Evolutionary conservation across 2,797 vertebrate genomes (phyloP).

Genomic region (Poeciliopsis infans): DNA sequence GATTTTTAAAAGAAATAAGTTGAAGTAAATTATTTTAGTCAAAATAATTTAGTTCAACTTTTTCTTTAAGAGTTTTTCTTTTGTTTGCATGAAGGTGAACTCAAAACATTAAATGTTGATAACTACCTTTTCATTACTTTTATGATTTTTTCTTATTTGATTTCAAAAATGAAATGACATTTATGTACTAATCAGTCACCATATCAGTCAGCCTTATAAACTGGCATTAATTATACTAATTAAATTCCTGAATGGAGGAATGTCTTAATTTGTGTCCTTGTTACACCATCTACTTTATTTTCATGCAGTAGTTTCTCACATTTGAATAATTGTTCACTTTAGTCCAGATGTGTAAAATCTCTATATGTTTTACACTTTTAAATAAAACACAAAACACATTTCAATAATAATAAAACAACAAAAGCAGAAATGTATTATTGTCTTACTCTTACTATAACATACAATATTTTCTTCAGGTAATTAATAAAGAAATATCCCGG

Average conservation of each 20-base stretch:
- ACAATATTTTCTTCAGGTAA: not conserved
- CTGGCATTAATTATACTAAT: not conserved
- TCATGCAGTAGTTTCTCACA: not conserved
- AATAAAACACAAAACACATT: not conserved
- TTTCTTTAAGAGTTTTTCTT: not conserved
- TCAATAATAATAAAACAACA: not conserved
- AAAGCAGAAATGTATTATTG: not conserved
- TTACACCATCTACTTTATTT: not conserved
- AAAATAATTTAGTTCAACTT: not conserved
- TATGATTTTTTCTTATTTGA: not conserved
- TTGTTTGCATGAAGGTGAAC: not conserved
- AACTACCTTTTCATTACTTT: not conserved
- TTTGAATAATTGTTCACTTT: not conserved
- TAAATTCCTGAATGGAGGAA: not conserved
- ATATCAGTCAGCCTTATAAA: not conserved
- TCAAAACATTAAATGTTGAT: not conserved
- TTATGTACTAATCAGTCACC: not conserved
- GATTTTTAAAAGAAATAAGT: not conserved
- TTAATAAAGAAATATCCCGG: not conserved
- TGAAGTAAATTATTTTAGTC: too few relatives aligned
- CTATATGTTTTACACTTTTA: not conserved
- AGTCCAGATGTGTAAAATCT: not conserved
- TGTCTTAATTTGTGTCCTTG: not conserved
- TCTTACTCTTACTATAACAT: not conserved
- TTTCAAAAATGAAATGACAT: not conserved